These are phyloP conservation scores for Spheniscus humboldti DNA, from an alignment of 2,797 vertebrate genomes.

Conservation along the genomic window DNA sequence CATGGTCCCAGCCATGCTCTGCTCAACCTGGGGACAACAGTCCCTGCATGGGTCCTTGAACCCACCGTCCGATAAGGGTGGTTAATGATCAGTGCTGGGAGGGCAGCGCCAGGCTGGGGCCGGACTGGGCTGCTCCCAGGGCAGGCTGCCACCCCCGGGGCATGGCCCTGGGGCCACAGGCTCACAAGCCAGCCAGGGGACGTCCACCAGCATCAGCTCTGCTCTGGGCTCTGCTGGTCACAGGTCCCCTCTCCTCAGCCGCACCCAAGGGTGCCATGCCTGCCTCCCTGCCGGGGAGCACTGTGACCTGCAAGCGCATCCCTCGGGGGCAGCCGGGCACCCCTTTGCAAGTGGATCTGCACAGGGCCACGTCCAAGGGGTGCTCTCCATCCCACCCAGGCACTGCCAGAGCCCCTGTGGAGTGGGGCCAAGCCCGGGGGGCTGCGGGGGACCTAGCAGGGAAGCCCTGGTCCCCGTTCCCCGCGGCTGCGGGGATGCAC, in stretches of 20 bases:
- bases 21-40: neutral
- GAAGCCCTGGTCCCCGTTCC: neutral
- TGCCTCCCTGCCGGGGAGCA: neutral
- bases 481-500: constrained; percentile 19
- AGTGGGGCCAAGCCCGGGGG: neutral
- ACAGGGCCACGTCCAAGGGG: neutral
- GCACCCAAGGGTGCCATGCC: neutral
- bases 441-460: neutral
- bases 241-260: neutral
- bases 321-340: neutral
- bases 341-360: neutral
- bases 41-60: neutral
- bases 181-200: neutral
- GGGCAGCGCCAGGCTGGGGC: neutral
- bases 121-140: neutral
- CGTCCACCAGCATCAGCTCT: neutral
- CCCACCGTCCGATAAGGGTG: neutral
- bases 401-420: neutral
- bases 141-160: neutral
- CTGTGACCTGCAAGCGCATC: fast-evolving
- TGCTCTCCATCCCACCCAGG: neutral
- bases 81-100: constrained; percentile 45
- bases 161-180: neutral
- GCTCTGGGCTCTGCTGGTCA: neutral
- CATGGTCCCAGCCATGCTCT: neutral